phyloP scores from a whole-genome alignment of 1,140 invertebrate genomes.

The Magallana ariakensis region DNA sequence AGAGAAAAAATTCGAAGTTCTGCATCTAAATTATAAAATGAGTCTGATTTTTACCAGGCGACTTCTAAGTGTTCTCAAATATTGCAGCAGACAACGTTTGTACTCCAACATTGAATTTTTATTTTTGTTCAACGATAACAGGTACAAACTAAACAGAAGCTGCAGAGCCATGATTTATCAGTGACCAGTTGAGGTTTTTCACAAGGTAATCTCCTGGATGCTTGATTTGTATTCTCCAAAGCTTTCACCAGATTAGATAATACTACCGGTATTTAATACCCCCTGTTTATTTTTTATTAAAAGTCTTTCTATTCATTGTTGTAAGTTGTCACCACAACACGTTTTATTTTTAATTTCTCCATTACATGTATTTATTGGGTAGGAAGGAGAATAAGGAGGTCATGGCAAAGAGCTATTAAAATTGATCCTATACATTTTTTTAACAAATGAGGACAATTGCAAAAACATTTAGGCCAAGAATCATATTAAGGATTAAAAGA shows the following conservation, averaged over 20 bases:
- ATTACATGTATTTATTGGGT: too few species aligned
- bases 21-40: too few species aligned
- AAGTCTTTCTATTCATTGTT: background rate
- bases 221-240: background rate
- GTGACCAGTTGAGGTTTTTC: background rate
- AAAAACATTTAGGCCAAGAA: too few species aligned
- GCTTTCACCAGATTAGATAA: background rate
- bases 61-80: background rate
- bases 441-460: too few species aligned
- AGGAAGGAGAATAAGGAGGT: too few species aligned
- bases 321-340: background rate
- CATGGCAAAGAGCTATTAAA: too few species aligned
- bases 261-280: background rate
- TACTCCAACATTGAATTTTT: background rate
- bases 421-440: too few species aligned
- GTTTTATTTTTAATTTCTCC: too few species aligned
- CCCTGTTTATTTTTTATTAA: background rate
- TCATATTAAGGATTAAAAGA: too few species aligned
- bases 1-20: too few species aligned
- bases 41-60: background rate
- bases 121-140: background rate
- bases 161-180: background rate
- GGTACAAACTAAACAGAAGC: slow-evolving; percentile 1
- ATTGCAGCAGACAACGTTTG: background rate
- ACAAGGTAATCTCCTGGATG: background rate